Percentiles rank a stretch among this genome's conserved stretches.
phyloP scores from a whole-genome alignment of 2,113 vertebrate genomes.

The Poeciliopsis prolifica region DNA sequence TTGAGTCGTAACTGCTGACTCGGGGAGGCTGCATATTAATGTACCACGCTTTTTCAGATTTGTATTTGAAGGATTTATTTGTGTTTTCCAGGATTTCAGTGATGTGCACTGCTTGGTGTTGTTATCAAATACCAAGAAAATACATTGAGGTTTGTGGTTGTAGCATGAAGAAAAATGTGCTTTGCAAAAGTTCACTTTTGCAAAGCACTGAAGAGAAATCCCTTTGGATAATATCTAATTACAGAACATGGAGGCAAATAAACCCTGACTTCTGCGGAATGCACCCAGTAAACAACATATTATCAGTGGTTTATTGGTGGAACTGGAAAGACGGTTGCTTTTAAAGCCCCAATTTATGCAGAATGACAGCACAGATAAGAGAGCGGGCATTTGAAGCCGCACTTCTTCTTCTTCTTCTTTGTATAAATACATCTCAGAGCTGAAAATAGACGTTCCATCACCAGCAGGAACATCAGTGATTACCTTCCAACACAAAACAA shows the following conservation, averaged over 20 bases:
- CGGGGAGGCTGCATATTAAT: too few relatives aligned
- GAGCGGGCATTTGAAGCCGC: slow-evolving; percentile 8
- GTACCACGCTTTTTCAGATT: too few relatives aligned
- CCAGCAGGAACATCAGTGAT: slow-evolving; percentile 29
- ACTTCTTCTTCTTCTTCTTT: slow-evolving; percentile 20
- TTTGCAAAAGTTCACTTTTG: neutral
- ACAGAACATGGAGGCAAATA: slow-evolving; percentile 10
- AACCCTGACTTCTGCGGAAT: slow-evolving; percentile 23
- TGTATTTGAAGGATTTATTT: too few relatives aligned
- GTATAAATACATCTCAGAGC: slow-evolving; percentile 33
- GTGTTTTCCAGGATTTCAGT: too few relatives aligned
- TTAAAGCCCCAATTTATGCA: slow-evolving; percentile 2
- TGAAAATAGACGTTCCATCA: slow-evolving; percentile 41
- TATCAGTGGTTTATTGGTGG: slow-evolving; percentile 7
- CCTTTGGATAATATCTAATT: slow-evolving; percentile 6
- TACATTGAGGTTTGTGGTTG: neutral
- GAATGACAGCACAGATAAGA: slow-evolving; percentile 12
- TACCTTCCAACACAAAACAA: slow-evolving; percentile 26
- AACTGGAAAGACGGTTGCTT: neutral
- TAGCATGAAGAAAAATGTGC: neutral
- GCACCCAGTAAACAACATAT: neutral
- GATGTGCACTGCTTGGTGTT: too few relatives aligned
- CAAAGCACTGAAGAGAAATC: slow-evolving; percentile 10
- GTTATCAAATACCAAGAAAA: neutral
- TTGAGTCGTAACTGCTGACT: too few relatives aligned